Conservation (phyloP, 2,113 vertebrate genomes). For the Hippocampus barbouri region DNA sequence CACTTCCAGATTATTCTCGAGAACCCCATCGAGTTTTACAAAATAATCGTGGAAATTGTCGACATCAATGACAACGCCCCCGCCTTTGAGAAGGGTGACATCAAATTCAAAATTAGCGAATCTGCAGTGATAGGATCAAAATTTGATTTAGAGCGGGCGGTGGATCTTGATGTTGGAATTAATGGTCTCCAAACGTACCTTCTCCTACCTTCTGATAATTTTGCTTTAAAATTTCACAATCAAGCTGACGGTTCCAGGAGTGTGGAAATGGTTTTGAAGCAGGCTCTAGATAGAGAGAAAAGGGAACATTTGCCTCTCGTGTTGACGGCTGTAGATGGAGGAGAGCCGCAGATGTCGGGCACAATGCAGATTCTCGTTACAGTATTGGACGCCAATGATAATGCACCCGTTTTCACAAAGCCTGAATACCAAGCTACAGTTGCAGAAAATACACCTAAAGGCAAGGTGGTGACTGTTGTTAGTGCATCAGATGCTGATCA, state of each 20-base stretch:
- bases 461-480: slow-evolving; percentile 41
- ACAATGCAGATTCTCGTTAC: slow-evolving; percentile 30
- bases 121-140: slow-evolving; percentile 53
- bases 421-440: slow-evolving; percentile 53
- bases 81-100: slow-evolving; percentile 51
- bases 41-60: slow-evolving; percentile 38
- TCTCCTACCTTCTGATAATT: slow-evolving; percentile 53
- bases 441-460: slow-evolving; percentile 46
- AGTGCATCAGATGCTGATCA: slow-evolving; percentile 69
- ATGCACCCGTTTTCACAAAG: slow-evolving; percentile 55
- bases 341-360: slow-evolving; percentile 29
- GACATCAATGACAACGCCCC: slow-evolving; percentile 58
- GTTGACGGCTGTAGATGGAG: slow-evolving; percentile 39
- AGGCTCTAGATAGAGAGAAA: slow-evolving; percentile 43
- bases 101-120: slow-evolving; percentile 67
- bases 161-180: slow-evolving; percentile 68
- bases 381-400: slow-evolving; percentile 50
- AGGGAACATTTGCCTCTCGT: slow-evolving; percentile 23
- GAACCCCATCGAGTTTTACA: slow-evolving; percentile 66
- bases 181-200: slow-evolving; percentile 69
- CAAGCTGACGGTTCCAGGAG: slow-evolving; percentile 33
- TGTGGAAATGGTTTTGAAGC: slow-evolving; percentile 49
- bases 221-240: slow-evolving; percentile 45
- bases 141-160: slow-evolving; percentile 65
- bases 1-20: slow-evolving; percentile 60